Percentiles rank a stretch among this genome's conserved stretches.
These are phyloP conservation scores for Drosophila takahashii DNA, from an alignment of 1,140 invertebrate species.

Conservation along the genomic window DNA sequence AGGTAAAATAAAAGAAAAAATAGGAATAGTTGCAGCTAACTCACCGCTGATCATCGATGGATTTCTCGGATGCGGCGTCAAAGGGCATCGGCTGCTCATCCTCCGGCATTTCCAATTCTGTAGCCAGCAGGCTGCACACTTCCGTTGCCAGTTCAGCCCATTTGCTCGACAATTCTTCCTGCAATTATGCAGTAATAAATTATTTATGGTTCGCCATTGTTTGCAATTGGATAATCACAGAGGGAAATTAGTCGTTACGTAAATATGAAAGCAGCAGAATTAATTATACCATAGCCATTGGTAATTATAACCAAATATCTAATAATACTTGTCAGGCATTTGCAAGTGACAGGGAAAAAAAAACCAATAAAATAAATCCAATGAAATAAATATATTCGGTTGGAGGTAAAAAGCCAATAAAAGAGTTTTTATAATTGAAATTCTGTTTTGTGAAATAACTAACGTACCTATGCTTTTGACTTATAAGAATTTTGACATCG, in stretches of 20 bases:
- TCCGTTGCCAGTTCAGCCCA: slow-evolving; percentile 91
- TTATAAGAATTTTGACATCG: slow-evolving; percentile 2
- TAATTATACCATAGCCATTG: slow-evolving; percentile 25
- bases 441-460: neutral
- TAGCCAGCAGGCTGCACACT: slow-evolving; percentile 89
- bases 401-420: slow-evolving; percentile 40
- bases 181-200: slow-evolving; percentile 50
- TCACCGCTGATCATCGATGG: slow-evolving; percentile 96
- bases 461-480: too few relatives aligned
- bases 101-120: slow-evolving; percentile 86
- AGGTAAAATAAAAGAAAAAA: neutral
- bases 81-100: slow-evolving; percentile 90
- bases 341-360: neutral
- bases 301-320: slow-evolving; percentile 42
- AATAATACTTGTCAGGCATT: slow-evolving; percentile 19
- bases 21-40: slow-evolving; percentile 5
- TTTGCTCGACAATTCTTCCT: slow-evolving; percentile 86
- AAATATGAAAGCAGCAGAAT: slow-evolving; percentile 26
- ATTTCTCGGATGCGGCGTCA: slow-evolving; percentile 92
- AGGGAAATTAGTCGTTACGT: slow-evolving; percentile 27
- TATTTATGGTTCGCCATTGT: slow-evolving; percentile 24
- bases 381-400: slow-evolving; percentile 14
- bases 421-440: slow-evolving; percentile 17
- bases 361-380: slow-evolving; percentile 15
- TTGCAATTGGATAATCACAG: slow-evolving; percentile 36